Percentiles rank a stretch among this genome's conserved stretches.
Evolutionary conservation across 2,888 invertebrate species (phyloP).

Genomic region (Sepioteuthis lessoniana): DNA sequence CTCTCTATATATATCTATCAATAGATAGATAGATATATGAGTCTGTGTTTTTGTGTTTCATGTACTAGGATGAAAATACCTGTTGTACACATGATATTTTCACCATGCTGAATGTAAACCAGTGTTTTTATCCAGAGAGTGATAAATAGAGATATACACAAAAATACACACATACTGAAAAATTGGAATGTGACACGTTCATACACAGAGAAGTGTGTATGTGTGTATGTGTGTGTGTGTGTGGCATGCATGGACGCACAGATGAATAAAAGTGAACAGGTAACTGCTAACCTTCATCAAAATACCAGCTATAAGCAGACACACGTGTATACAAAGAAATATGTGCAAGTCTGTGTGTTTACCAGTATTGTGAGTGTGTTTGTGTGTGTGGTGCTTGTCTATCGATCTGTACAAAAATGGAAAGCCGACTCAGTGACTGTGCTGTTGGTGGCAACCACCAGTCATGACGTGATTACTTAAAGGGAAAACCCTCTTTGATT

Average conservation of each 20-base stretch:
- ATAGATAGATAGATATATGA: too few species aligned
- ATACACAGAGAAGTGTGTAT: too few species aligned
- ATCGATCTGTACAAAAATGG: neutral
- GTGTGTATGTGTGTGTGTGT: neutral
- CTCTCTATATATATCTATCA: too few species aligned
- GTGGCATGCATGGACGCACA: neutral
- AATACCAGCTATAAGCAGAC: neutral
- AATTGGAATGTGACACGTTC: neutral
- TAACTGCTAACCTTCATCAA: neutral
- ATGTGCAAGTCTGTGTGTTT: neutral
- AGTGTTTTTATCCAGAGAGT: neutral
- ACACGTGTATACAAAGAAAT: neutral
- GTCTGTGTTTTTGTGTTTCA: too few species aligned
- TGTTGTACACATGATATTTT: too few species aligned
- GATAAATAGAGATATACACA: neutral
- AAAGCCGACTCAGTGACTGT: neutral
- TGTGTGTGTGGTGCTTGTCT: neutral
- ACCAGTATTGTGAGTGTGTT: neutral
- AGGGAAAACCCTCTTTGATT: neutral
- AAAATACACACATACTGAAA: neutral
- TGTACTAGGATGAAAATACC: too few species aligned
- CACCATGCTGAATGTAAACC: too few species aligned
- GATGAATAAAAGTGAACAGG: neutral
- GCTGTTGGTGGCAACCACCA: slow-evolving; percentile 11
- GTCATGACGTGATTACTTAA: neutral